These are phyloP conservation scores for Drosophila bocqueti DNA, from an alignment of 1,140 invertebrate genomes.

Conservation along the genomic window DNA sequence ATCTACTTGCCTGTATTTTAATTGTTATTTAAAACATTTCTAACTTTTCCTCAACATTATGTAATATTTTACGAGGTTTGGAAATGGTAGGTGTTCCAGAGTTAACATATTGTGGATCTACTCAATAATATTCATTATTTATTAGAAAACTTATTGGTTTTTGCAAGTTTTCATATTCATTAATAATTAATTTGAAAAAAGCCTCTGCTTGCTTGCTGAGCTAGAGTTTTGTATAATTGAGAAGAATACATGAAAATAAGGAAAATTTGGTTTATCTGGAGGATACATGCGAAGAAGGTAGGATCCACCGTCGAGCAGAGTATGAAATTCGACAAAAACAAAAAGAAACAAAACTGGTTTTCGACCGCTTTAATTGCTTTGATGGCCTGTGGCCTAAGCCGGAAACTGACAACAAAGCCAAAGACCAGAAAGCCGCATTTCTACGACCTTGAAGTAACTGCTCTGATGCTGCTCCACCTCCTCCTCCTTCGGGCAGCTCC, in stretches of 20 bases:
- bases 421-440: conserved; percentile 52
- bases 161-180: no score
- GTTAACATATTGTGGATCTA: no score
- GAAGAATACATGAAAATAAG: neutral
- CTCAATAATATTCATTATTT: no score
- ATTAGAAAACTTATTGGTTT: no score
- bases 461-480: conserved; percentile 9
- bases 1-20: no score
- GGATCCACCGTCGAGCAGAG: conserved; percentile 9
- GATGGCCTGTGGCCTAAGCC: conserved; percentile 47
- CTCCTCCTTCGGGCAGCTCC: neutral
- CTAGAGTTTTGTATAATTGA: neutral
- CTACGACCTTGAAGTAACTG: conserved; percentile 72
- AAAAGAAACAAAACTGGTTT: conserved; percentile 55
- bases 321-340: conserved; percentile 42
- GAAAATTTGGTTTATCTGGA: neutral
- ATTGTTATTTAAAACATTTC: no score
- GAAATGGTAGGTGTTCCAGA: no score
- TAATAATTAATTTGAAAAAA: conserved; percentile 20
- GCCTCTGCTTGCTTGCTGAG: conserved; percentile 2
- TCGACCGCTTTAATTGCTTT: conserved; percentile 13
- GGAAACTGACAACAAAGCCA: conserved; percentile 57
- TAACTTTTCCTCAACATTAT: no score
- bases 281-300: no score
- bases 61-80: no score